Conservation (phyloP, 2,888 invertebrate genomes). For the Ochropacha duplaris region DNA sequence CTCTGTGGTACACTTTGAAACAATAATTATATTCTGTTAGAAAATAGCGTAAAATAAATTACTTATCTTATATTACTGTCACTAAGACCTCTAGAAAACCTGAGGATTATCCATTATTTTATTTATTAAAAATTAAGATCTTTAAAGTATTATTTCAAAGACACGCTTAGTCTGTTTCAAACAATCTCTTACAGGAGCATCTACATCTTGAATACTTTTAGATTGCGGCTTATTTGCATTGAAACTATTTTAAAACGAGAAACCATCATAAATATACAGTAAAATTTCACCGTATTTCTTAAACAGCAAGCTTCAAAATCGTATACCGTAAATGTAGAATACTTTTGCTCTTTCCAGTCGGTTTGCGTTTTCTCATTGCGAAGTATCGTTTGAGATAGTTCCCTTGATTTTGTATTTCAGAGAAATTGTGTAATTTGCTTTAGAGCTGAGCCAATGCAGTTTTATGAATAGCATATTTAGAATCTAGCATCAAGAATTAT, state of each 20-base stretch:
- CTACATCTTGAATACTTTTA: conserved; percentile 33
- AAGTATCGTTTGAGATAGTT: conserved; percentile 5
- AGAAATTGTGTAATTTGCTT: conserved; percentile 1
- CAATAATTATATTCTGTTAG: no score
- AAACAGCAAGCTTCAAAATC: neutral
- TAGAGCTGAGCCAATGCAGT: neutral
- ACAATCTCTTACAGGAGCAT: conserved; percentile 12
- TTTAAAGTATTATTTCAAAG: neutral
- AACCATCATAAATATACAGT: neutral
- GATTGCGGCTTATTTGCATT: conserved; percentile 42
- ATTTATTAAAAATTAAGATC: neutral
- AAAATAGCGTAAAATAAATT: no score
- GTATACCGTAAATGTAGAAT: neutral
- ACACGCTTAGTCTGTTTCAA: neutral
- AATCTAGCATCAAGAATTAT: neutral
- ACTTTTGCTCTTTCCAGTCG: conserved; percentile 8
- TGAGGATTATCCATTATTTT: no score
- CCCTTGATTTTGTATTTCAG: conserved; percentile 7
- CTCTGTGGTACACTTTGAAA: no score
- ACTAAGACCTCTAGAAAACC: no score
- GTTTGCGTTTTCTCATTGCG: conserved; percentile 16
- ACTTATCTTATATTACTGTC: no score
- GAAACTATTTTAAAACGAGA: conserved; percentile 30
- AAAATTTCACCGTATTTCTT: neutral
- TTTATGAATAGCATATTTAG: neutral